Conservation (phyloP, 2,797 vertebrate genomes). For the Salarias fasciatus region DNA sequence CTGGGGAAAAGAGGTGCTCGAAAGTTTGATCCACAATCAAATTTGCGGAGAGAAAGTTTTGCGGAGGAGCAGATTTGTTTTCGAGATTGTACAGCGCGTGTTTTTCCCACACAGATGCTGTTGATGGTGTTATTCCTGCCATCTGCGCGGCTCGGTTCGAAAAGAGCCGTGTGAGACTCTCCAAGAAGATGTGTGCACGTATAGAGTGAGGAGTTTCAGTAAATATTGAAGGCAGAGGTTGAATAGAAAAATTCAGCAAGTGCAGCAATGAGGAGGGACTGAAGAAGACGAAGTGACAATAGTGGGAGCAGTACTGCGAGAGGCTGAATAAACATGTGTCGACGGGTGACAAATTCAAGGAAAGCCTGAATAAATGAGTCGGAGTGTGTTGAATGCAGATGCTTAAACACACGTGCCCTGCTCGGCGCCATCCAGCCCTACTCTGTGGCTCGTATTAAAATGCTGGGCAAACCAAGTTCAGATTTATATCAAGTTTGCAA, state of each 20-base stretch:
- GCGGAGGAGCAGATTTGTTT: neutral
- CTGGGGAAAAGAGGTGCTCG: slow-evolving; percentile 4
- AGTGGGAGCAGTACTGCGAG: neutral
- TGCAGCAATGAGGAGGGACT: neutral
- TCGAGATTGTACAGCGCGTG: neutral
- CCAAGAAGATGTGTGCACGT: slow-evolving; percentile 5
- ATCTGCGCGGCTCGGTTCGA: too few species aligned
- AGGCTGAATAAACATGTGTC: neutral
- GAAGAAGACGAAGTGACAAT: slow-evolving; percentile 4
- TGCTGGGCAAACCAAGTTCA: too few species aligned
- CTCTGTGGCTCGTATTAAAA: too few species aligned
- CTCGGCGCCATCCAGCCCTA: too few species aligned
- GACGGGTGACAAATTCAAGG: too few species aligned
- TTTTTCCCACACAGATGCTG: neutral
- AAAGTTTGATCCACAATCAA: slow-evolving; percentile 3
- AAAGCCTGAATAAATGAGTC: too few species aligned
- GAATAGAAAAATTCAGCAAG: slow-evolving; percentile 8
- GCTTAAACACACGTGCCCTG: too few species aligned
- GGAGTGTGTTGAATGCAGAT: too few species aligned
- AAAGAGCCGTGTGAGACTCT: neutral
- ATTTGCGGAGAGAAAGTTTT: slow-evolving; percentile 3
- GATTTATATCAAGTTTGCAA: too few species aligned
- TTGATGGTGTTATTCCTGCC: slow-evolving; percentile 1
- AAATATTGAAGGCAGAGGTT: neutral
- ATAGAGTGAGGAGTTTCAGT: slow-evolving; percentile 16